A percentile compares a stretch with the other conserved stretches of the same genome.
Evolutionary conservation across 2,888 invertebrate genomes (phyloP).

Genomic region (Hirtodrosophila alboralis): DNA sequence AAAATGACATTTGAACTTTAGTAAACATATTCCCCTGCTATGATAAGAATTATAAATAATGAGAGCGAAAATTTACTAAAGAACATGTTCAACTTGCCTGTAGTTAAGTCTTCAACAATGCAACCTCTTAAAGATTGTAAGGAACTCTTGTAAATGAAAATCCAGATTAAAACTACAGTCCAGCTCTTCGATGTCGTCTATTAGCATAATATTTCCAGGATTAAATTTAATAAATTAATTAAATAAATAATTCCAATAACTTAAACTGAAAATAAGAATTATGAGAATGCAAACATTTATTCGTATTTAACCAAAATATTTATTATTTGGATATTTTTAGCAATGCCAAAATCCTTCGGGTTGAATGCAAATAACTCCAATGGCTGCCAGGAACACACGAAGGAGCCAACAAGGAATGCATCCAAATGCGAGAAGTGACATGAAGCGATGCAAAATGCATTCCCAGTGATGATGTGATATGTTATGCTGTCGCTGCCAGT

Average conservation of each 20-base stretch:
- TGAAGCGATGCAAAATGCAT: slow-evolving; percentile 80
- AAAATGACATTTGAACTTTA: slow-evolving; percentile 1
- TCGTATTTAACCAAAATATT: slow-evolving; percentile 13
- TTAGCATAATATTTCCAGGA: no score
- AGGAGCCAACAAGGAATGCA: slow-evolving; percentile 36
- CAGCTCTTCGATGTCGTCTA: no score
- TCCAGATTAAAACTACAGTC: no score
- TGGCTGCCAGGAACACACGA: slow-evolving; percentile 26
- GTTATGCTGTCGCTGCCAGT: slow-evolving; percentile 46
- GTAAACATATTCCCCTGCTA: background rate
- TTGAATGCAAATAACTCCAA: slow-evolving; percentile 29
- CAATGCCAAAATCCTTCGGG: slow-evolving; percentile 46
- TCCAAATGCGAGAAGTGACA: slow-evolving; percentile 64
- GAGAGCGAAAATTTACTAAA: background rate
- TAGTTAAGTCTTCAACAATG: background rate
- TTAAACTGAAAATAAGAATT: background rate
- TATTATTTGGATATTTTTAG: slow-evolving; percentile 20
- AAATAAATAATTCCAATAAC: no score
- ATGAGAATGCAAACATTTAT: slow-evolving; percentile 26
- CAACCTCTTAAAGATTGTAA: no score
- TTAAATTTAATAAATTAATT: no score
- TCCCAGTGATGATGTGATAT: slow-evolving; percentile 77
- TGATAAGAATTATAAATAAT: no score
- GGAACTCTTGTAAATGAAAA: no score
- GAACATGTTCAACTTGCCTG: background rate